Percentiles rank a stretch among this genome's conserved stretches.
phyloP scores from a whole-genome alignment of 2,113 vertebrate genomes.

The Phodopus roborovskii region DNA sequence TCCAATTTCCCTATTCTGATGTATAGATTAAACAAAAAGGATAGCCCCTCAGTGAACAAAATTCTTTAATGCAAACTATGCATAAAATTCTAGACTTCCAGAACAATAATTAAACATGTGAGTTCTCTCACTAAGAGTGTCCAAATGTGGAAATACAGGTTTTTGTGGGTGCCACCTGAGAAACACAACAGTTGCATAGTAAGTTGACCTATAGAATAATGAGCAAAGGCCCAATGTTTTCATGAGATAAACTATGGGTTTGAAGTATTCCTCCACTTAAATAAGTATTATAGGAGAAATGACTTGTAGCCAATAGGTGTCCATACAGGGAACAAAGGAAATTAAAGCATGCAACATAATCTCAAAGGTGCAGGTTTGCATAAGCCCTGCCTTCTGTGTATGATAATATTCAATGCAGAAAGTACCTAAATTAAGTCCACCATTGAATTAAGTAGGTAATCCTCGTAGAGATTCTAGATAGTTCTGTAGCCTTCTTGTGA shows the following conservation, averaged over 20 bases:
- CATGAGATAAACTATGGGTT: background rate
- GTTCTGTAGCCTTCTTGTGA: background rate
- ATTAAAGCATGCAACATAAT: background rate
- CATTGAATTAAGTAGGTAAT: too few species aligned
- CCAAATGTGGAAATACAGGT: background rate
- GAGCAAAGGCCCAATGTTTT: background rate
- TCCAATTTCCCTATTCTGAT: background rate
- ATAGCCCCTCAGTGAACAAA: background rate
- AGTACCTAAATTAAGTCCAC: background rate
- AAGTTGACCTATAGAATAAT: background rate
- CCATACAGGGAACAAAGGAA: background rate
- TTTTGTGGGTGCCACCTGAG: background rate
- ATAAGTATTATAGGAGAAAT: background rate
- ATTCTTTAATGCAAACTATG: background rate
- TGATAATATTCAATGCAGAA: background rate
- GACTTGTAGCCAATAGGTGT: background rate
- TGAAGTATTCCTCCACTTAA: constrained; percentile 19
- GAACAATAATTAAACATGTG: background rate
- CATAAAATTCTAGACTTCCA: background rate
- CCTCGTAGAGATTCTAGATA: background rate
- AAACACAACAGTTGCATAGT: background rate
- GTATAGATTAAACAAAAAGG: background rate
- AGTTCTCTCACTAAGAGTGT: background rate
- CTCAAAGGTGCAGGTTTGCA: background rate
- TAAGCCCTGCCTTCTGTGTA: background rate